Conservation (phyloP, 1,140 invertebrate species). For the Drosophila auraria region DNA sequence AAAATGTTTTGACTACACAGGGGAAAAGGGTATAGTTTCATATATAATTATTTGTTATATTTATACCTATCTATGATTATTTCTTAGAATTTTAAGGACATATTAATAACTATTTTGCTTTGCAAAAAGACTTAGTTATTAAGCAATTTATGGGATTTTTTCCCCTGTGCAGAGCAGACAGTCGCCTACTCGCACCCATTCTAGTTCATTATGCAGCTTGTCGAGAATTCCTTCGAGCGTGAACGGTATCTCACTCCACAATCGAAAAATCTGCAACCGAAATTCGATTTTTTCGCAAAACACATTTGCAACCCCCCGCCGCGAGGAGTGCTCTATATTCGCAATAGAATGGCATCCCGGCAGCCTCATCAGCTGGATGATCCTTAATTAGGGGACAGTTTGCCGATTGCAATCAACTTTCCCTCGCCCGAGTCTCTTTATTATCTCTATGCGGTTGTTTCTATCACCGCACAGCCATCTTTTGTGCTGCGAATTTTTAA, state of each 20-base stretch:
- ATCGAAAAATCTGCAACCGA: constrained; percentile 50
- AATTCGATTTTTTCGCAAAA: constrained; percentile 37
- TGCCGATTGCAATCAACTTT: constrained; percentile 70
- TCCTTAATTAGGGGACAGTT: constrained; percentile 63
- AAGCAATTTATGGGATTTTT: constrained; percentile 1
- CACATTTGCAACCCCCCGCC: constrained; percentile 53
- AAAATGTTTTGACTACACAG: constrained; percentile 23
- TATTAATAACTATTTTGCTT: not conserved
- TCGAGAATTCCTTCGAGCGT: constrained; percentile 57
- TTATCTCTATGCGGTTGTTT: constrained; percentile 65
- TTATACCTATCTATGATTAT: not conserved
- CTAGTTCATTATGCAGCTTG: constrained; percentile 62
- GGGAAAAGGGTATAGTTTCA: not conserved
- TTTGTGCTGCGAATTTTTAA: constrained; percentile 58
- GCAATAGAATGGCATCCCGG: constrained; percentile 32
- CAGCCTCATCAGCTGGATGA: constrained; percentile 37
- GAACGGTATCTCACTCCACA: constrained; percentile 54
- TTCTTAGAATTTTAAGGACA: not conserved
- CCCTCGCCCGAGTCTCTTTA: constrained; percentile 35
- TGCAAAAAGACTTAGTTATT: not conserved
- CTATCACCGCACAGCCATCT: constrained; percentile 57
- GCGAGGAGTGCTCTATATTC: constrained; percentile 37
- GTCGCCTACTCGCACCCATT: constrained; percentile 54
- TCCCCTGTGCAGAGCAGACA: constrained; percentile 18
- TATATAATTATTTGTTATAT: not conserved